Conservation (phyloP, 2,797 vertebrate species). For the Argya squamiceps region DNA sequence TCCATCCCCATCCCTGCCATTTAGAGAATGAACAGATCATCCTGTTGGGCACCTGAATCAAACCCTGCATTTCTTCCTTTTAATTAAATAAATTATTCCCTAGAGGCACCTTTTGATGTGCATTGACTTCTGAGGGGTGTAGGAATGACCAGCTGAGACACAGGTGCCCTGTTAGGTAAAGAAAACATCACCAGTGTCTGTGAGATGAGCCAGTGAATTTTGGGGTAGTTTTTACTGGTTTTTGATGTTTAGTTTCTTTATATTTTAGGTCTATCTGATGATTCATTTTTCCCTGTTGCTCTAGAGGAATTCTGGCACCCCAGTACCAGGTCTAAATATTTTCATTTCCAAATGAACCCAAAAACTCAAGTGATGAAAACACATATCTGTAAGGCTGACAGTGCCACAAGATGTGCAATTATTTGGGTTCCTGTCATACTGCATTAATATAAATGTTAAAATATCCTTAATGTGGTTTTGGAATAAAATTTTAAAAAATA, state of each 20-base stretch:
- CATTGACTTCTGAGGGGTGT: accelerated
- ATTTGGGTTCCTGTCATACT: not conserved
- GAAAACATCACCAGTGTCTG: not conserved
- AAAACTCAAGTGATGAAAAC: not conserved
- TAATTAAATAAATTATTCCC: not conserved
- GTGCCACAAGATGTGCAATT: not conserved
- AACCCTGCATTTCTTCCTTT: not conserved
- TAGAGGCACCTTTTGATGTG: not conserved
- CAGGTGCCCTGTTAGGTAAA: no score
- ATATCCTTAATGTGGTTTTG: not conserved
- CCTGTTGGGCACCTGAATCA: not conserved
- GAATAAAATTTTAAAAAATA: not conserved
- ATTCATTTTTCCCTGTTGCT: not conserved
- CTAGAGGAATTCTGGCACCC: not conserved
- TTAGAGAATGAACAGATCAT: accelerated
- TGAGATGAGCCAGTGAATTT: accelerated
- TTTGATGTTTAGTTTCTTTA: accelerated
- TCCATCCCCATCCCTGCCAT: accelerated
- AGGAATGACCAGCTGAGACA: not conserved
- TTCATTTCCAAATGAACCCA: not conserved
- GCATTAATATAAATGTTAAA: not conserved
- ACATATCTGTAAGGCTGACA: not conserved
- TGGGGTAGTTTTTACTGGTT: accelerated
- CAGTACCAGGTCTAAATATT: not conserved
- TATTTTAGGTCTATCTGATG: not conserved